phyloP scores from a whole-genome alignment of 1,140 invertebrate species.

The Platyscapa corneri region DNA sequence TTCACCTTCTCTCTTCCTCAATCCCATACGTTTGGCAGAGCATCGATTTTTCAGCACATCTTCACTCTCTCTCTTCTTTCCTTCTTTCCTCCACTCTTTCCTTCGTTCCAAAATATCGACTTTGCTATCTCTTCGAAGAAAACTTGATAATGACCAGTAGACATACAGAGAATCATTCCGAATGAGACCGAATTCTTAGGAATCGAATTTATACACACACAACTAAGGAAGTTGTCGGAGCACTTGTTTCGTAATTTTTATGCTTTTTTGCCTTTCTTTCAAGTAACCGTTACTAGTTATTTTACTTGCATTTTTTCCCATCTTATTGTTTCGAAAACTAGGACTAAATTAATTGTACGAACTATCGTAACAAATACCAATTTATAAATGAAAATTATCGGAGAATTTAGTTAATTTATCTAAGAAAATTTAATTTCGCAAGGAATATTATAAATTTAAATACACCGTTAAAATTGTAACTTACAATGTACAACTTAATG shows the following conservation, averaged over 20 bases:
- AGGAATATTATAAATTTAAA: not conserved
- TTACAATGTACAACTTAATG: not conserved
- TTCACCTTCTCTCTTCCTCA: not conserved
- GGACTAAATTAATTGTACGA: conserved; percentile 15
- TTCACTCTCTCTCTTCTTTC: not conserved
- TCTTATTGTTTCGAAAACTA: not conserved
- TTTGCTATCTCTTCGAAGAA: conserved; percentile 10
- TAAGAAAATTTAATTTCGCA: conserved; percentile 4
- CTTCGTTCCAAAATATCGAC: conserved; percentile 29
- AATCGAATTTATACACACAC: conserved; percentile 10
- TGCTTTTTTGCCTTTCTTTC: not conserved
- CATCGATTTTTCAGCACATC: conserved; percentile 38
- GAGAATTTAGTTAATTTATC: not conserved
- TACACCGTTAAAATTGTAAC: not conserved
- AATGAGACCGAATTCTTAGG: conserved; percentile 36
- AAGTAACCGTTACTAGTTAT: too few species aligned
- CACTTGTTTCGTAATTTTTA: not conserved
- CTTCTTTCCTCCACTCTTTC: not conserved
- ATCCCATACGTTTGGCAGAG: not conserved
- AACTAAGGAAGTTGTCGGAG: conserved; percentile 6
- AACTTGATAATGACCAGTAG: conserved; percentile 42
- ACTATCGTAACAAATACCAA: not conserved
- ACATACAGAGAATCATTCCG: conserved; percentile 18
- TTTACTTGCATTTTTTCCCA: conserved; percentile 5
- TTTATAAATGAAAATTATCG: not conserved